Base-by-base conservation (phyloP, 1,140 invertebrate species). In the Papilio dardanus region DNA sequence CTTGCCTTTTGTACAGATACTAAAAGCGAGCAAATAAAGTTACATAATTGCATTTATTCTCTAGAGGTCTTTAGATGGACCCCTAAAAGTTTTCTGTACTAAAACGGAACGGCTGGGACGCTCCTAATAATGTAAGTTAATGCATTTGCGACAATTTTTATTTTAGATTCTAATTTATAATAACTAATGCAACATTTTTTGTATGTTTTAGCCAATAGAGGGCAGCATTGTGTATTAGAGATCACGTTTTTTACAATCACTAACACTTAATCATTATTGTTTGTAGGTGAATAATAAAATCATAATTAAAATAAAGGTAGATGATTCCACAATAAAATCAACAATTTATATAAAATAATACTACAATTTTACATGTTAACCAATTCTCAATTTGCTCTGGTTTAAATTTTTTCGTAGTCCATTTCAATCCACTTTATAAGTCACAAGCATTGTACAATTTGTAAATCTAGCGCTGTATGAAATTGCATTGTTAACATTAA, bases 31-130 rank as follows among this genome's bases (percentile, higher is more conserved):
- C 21, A 68, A 68, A 37, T 68, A 68, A 35, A 24, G 19, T 68
- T 35, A 88, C 54, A 62, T 62, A 62, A 62, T 28, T 62, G 54
- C 54, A 58, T 58, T 58, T 58, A 58, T 58, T 58, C 54, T 58
- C 54, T 58, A 58, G 54, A 58, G 54, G 21, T 58, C 54, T 58
- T 58, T 28, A 58, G 54, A 58, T 58, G 54, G 54, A 58, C 21
- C 54, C 24, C 21, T 58, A 58, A 58, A 58, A 58, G 54, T 58
- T 24, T 58, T 58, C 21, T 58, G 54, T 28, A 58, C 54, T 58
- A 58, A 28, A 58, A 58, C 12, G 21, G 54, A 14, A 58, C 21
- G 1, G 21, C 21, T 58, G 21, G 54, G 54, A 58, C 14, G 21
- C 21, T 28, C 12, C 0, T 28, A 54, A 4, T 50, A 21, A 58